These are phyloP conservation scores for Calliphora vicina DNA, from an alignment of 1,140 invertebrate genomes.

Conservation along the genomic window DNA sequence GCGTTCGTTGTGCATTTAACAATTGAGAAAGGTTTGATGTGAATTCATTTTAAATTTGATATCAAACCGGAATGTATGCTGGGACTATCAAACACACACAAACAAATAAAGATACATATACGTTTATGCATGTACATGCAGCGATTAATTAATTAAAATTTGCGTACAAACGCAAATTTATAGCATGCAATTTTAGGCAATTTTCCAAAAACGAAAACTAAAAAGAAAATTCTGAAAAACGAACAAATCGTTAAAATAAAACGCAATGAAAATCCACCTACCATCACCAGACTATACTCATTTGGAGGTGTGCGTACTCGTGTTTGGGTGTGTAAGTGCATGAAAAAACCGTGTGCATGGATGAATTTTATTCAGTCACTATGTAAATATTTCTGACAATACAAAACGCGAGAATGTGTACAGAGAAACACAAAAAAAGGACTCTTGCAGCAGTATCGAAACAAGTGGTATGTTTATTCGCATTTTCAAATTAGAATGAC, in stretches of 20 bases:
- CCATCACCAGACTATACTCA: too few species aligned
- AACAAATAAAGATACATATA: too few species aligned
- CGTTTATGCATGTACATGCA: background rate
- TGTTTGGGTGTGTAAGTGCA: too few species aligned
- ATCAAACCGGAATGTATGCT: too few species aligned
- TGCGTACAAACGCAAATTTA: constrained; percentile 29
- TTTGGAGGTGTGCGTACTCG: too few species aligned
- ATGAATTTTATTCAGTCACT: background rate
- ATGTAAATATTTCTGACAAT: background rate
- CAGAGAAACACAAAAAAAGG: too few species aligned
- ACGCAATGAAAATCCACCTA: background rate
- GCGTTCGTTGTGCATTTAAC: too few species aligned
- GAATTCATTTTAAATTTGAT: too few species aligned
- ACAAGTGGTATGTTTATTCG: too few species aligned
- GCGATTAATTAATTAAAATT: constrained; percentile 34
- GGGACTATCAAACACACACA: background rate
- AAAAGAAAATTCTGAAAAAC: background rate
- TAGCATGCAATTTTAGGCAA: constrained; percentile 28
- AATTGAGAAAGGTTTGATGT: too few species aligned
- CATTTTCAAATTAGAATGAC: background rate
- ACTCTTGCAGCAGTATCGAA: too few species aligned
- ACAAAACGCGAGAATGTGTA: background rate
- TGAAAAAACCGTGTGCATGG: background rate
- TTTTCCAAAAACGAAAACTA: background rate
- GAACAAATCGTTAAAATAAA: constrained; percentile 1